phyloP scores from a whole-genome alignment of 2,888 invertebrate genomes.

The Nudaria mundana region DNA sequence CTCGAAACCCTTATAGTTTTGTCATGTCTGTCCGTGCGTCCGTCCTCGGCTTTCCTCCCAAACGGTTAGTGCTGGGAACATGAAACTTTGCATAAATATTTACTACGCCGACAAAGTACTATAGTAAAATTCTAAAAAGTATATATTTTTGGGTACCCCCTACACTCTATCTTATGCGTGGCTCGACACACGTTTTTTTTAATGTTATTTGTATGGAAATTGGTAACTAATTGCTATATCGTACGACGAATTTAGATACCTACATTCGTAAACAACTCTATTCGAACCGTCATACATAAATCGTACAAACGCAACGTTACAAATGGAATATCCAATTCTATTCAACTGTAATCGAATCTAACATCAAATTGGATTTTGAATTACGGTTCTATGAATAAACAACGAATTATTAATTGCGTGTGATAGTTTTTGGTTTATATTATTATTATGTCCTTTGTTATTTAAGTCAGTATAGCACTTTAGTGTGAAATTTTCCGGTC shows the following conservation, averaged over 20 bases:
- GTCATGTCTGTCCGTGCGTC: no score
- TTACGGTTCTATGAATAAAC: conserved; percentile 51
- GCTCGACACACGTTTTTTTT: neutral
- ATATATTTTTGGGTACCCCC: no score
- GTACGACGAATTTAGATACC: conserved; percentile 16
- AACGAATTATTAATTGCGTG: conserved; percentile 42
- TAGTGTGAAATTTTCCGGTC: conserved; percentile 4
- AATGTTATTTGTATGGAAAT: conserved; percentile 20
- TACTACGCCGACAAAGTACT: no score
- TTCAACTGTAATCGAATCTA: conserved; percentile 62
- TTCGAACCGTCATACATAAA: conserved; percentile 52
- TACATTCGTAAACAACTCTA: conserved; percentile 49
- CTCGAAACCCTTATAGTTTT: no score
- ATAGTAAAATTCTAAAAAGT: no score
- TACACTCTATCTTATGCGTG: no score
- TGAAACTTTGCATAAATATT: no score
- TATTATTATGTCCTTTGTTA: conserved; percentile 13
- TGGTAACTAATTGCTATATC: conserved; percentile 17
- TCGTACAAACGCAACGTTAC: conserved; percentile 50
- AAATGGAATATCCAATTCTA: conserved; percentile 65
- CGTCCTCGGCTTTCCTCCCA: no score
- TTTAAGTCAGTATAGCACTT: conserved; percentile 22
- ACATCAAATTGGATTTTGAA: conserved; percentile 72
- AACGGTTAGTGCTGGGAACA: no score
- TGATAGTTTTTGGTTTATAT: conserved; percentile 16